A percentile compares a stretch with the other conserved stretches of the same genome.
Conservation (phyloP, 1,140 invertebrate genomes). For the Propsilocerus akamusi region DNA sequence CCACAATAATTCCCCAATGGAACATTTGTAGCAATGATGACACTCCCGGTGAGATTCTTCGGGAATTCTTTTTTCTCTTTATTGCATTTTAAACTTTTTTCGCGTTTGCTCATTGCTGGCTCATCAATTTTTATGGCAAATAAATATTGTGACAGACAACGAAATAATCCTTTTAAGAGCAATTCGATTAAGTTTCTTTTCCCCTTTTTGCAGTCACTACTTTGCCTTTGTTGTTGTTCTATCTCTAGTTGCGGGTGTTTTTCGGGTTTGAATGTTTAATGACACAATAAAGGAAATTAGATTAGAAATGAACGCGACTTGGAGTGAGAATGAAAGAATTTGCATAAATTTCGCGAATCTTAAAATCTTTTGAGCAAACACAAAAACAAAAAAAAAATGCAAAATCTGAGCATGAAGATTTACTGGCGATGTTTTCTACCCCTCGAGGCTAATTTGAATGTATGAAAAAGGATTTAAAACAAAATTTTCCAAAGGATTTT, state of each 20-base stretch:
- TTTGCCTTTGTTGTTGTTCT: background rate
- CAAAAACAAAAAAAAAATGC: too few relatives aligned
- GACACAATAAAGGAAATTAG: background rate
- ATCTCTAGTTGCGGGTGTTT: background rate
- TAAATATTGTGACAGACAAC: slow-evolving; percentile 1
- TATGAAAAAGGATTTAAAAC: too few relatives aligned
- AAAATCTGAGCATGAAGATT: too few relatives aligned
- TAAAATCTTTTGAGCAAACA: too few relatives aligned
- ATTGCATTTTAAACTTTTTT: slow-evolving; percentile 4
- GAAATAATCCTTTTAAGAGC: background rate
- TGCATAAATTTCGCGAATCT: background rate
- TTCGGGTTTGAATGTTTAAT: too few relatives aligned
- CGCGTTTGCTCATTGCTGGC: background rate
- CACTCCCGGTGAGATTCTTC: background rate
- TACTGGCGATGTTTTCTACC: too few relatives aligned
- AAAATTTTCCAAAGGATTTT: too few relatives aligned
- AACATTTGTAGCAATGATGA: background rate
- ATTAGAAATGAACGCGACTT: background rate
- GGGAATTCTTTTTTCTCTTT: background rate
- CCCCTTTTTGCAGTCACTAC: background rate
- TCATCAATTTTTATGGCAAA: slow-evolving; percentile 4
- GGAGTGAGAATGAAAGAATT: background rate
- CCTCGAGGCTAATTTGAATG: too few relatives aligned
- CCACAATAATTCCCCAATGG: background rate
- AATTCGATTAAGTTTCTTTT: background rate